Evolutionary conservation across 1,140 invertebrate genomes (phyloP), one percentile per base, ranked within the genome.

Genomic region (Hydropsyche tenuis): DNA sequence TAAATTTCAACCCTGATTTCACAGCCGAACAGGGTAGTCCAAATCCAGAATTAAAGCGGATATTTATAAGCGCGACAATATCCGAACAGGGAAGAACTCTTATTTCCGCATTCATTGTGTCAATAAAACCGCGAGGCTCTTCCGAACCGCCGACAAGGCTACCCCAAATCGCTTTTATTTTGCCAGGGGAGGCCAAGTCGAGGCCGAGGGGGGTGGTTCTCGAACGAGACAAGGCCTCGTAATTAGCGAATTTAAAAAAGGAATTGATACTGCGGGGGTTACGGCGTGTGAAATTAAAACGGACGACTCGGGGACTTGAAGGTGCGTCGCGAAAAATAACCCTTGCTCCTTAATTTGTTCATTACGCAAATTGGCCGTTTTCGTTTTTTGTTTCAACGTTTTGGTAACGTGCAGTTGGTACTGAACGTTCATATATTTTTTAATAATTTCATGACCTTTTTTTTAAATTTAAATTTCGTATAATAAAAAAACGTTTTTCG

Each of bases 191-290:
- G 11, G 45, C 12, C 11, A 46, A 16, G 45, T 46, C 14, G 45
- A 2, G 11, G 45, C 45, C 18, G 1, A 16, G 16, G 16, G 16
- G 7, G 43, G 3, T 18, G 71, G 30, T 60, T 12, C 42, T 45
- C 16, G 62, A 66, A 72, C 45, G 68, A 22, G 48, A n/a, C n/a
- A n/a, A 65, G 30, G n/a, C 27, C 25, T 64, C 14, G 75, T 73
- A 76, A 76, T 76, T 76, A 73, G 75, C 72, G 75, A 73, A 76
- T 73, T 76, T 71, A 76, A 76, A 76, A 73, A 62, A 73, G 74
- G 66, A 72, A 73, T 76, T 73, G 72, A 76, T 73, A 76, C 71
- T 53, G 30, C 56, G 72, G 45, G 63, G 16, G 72, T 65, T 73
- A 56, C 56, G 70, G 68, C 62, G 75, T 76, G 75, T 76, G 75